Evolutionary conservation across 2,113 vertebrate genomes (phyloP).

Genomic region (Mandrillus leucophaeus): DNA sequence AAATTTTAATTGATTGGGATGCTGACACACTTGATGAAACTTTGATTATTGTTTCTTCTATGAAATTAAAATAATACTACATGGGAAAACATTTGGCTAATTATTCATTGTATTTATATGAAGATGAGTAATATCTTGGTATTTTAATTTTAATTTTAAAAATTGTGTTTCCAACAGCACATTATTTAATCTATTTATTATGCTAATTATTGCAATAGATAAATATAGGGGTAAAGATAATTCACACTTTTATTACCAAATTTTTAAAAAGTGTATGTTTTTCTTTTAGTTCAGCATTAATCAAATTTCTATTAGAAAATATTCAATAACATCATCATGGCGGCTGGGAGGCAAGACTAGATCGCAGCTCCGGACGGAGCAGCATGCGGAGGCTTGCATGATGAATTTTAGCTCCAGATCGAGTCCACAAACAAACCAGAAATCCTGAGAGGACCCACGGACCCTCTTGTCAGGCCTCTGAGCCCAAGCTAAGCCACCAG

Average conservation of each 20-base stretch:
- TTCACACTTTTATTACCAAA: not conserved
- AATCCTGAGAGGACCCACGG: no score
- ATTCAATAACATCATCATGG: not conserved
- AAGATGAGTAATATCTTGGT: not conserved
- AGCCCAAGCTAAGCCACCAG: no score
- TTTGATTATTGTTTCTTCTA: slow-evolving; percentile 18
- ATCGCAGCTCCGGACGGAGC: no score
- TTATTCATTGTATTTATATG: not conserved
- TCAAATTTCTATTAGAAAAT: slow-evolving; percentile 37
- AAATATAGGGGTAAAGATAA: not conserved
- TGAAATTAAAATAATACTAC: not conserved
- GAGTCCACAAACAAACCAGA: no score
- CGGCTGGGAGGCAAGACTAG: no score
- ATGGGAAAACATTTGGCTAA: not conserved
- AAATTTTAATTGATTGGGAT: not conserved
- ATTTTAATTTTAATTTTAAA: slow-evolving; percentile 4
- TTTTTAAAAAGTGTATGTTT: not conserved
- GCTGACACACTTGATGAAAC: not conserved
- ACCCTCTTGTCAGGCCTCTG: no score
- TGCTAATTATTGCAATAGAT: not conserved
- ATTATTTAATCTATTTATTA: slow-evolving; percentile 23
- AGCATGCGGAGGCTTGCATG: no score
- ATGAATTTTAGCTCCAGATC: no score
- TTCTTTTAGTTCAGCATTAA: not conserved
- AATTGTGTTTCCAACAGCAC: not conserved